Conservation (phyloP, 2,888 invertebrate species). For the Caenorhabditis auriculariae region DNA sequence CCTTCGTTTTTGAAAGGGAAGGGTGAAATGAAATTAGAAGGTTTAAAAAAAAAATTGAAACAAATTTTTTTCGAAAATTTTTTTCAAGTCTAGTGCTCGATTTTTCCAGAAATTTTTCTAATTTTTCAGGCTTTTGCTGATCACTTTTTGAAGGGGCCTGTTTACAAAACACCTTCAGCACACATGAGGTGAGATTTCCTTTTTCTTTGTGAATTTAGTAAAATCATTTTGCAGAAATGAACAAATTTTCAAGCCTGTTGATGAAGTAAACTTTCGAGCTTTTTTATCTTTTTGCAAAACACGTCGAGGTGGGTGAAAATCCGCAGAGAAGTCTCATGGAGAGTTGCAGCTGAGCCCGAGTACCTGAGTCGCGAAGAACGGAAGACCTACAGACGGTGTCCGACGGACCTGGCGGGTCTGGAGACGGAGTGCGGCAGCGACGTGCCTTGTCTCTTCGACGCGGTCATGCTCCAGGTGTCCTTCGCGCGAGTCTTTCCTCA, state of each 20-base stretch:
- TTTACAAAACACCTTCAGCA: conserved; percentile 14
- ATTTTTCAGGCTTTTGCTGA: conserved; percentile 26
- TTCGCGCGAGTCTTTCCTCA: no score
- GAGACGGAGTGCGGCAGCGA: conserved; percentile 17
- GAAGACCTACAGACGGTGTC: conserved; percentile 13
- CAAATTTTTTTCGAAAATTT: no score
- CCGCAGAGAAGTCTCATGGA: neutral
- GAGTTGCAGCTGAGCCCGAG: conserved; percentile 8
- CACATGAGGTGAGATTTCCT: conserved; percentile 4
- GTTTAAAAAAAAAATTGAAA: no score
- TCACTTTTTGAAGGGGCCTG: conserved; percentile 23
- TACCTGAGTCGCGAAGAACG: conserved; percentile 7
- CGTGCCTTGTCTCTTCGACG: conserved; percentile 23
- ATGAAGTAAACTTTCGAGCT: conserved; percentile 8
- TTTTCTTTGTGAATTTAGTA: neutral
- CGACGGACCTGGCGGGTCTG: conserved; percentile 5
- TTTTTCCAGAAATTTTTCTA: neutral
- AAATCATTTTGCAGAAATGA: neutral
- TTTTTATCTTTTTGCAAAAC: conserved; percentile 18
- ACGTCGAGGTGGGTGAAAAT: neutral
- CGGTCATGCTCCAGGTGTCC: conserved; percentile 25
- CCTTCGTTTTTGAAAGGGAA: no score
- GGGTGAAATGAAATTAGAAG: no score
- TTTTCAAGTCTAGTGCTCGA: no score
- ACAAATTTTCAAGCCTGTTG: conserved; percentile 5